Evolutionary conservation across 2,797 vertebrate genomes (phyloP).

Genomic region (Eleutherodactylus coqui): DNA sequence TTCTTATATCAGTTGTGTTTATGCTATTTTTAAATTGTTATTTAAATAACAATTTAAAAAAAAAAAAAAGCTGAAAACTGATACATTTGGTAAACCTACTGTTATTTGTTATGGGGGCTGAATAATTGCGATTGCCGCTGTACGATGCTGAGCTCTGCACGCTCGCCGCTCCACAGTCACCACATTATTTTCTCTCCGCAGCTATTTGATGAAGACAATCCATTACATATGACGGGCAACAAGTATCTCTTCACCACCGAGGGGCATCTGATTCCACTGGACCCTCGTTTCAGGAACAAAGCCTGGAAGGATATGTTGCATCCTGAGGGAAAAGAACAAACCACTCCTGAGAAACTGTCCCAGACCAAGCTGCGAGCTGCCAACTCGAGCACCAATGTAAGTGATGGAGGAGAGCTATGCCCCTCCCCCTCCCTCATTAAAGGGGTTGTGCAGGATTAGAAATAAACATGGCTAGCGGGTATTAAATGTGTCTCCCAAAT

Average conservation of each 20-base stretch:
- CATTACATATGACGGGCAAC: constrained; percentile 90
- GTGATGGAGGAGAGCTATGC: constrained; percentile 31
- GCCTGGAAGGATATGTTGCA: constrained; percentile 85
- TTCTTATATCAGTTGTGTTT: no score
- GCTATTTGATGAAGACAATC: constrained; percentile 98
- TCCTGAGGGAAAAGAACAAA: constrained; percentile 68
- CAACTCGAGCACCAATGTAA: constrained; percentile 85
- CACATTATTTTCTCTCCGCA: constrained; percentile 63
- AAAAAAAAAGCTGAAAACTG: no score
- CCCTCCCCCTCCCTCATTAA: not conserved
- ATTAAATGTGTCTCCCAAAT: no score
- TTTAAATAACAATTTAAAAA: no score
- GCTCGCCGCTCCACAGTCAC: not conserved
- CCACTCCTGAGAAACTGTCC: constrained; percentile 65
- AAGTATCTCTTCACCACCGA: constrained; percentile 98
- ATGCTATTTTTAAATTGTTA: no score
- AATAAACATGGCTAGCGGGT: no score
- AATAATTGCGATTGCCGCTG: no score
- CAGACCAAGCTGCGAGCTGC: constrained; percentile 64
- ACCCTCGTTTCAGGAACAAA: constrained; percentile 86
- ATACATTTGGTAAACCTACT: no score
- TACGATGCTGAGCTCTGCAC: no score
- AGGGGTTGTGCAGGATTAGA: no score
- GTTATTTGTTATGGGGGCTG: no score
- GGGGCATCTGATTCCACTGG: constrained; percentile 92